These are phyloP conservation scores for Dendropsophus ebraccatus DNA, from an alignment of 2,113 vertebrate species.

Conservation along the genomic window DNA sequence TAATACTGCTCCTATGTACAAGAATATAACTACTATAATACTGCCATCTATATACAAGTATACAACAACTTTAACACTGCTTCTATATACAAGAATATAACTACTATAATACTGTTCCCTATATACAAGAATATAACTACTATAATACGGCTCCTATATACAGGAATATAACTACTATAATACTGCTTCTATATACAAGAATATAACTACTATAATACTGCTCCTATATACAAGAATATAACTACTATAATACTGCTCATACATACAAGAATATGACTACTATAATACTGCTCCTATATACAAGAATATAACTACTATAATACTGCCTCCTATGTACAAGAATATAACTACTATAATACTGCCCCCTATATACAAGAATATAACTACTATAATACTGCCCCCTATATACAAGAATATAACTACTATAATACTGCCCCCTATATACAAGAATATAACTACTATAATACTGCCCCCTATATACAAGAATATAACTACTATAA, in stretches of 20 bases:
- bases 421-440: neutral
- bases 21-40: slow-evolving; percentile 7
- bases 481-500: slow-evolving; percentile 2
- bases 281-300: no score
- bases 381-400: neutral
- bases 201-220: slow-evolving; percentile 6
- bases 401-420: neutral
- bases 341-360: slow-evolving; percentile 12
- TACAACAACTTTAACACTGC: neutral
- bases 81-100: no score
- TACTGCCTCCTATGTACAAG: neutral
- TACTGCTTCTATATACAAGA: neutral
- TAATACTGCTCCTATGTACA: neutral
- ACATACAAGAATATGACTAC: no score
- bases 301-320: neutral
- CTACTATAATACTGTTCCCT: no score
- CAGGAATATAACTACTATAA: neutral
- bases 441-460: neutral
- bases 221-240: neutral
- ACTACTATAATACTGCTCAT: no score
- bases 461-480: neutral
- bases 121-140: no score
- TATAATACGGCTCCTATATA: no score
- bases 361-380: neutral
- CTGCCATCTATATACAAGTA: neutral